These are phyloP conservation scores for Seriola dumerili DNA, from an alignment of 2,113 vertebrate species.

Conservation along the genomic window DNA sequence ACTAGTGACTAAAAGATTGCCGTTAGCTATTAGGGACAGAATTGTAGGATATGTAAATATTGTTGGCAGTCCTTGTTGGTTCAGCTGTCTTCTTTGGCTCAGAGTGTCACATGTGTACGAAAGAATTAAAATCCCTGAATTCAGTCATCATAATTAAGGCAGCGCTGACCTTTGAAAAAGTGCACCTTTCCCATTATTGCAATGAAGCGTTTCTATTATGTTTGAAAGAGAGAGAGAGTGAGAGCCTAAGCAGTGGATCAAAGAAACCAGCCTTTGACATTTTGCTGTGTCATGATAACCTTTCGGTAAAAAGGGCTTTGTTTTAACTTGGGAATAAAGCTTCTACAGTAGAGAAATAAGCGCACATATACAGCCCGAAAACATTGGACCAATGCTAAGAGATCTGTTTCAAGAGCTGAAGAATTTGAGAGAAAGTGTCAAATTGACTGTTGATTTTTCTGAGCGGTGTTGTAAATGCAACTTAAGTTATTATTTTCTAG, in stretches of 20 bases:
- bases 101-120: background rate
- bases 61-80: background rate
- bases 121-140: background rate
- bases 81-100: background rate
- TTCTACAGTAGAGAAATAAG: background rate
- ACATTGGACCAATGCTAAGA: too few relatives aligned
- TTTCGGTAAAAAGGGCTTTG: background rate
- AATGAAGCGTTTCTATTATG: background rate
- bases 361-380: background rate
- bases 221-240: background rate
- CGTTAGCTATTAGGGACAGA: background rate
- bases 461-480: background rate
- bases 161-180: background rate
- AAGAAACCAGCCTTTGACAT: background rate
- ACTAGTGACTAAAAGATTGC: background rate
- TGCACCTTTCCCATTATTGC: background rate
- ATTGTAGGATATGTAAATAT: background rate
- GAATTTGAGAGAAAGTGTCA: background rate
- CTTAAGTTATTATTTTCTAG: background rate
- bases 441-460: background rate
- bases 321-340: constrained; percentile 9
- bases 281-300: background rate
- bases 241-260: constrained; percentile 1
- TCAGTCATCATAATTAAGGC: background rate
- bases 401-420: background rate